Base-by-base conservation (phyloP, 1,140 invertebrate genomes). In the Teleopsis dalmanni region DNA sequence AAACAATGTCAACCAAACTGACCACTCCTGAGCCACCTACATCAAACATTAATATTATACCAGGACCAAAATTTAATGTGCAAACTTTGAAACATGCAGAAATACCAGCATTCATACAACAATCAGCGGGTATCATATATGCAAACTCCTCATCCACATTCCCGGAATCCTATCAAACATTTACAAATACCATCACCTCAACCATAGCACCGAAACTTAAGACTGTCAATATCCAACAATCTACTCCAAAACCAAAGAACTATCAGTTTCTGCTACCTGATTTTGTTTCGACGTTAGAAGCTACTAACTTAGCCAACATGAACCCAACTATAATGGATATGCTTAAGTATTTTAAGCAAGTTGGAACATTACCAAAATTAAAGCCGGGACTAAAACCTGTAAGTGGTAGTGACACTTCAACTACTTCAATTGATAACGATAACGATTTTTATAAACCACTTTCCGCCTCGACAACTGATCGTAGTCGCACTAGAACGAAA, bases 201-300 rank as follows among this genome's bases (percentile, higher is more conserved):
- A 59, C 57, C 31, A 45, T 34, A 6, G 27, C 19, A 8, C 47
- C 47, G 5, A 29, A 19, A 23, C 8, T 43, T 6, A 47, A 47
- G 25, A 31, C 16, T 1, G 0, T 27, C 2, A 26, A 42, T 3
- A 9, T 13, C 14, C 41, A 9, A 6, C 41, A 43, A 11, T 22
- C 36, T 26, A 19, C 48, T 8, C 25, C 16, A 1, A 61, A 53
- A 23, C 50, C 64, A 2, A 41, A 14, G 25, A 53, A 57, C 31
- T 56, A 61, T 44, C 62, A 68, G 40, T 68, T 67, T 23, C 61
- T 65, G 36, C 48, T 68, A 6, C 60, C 59, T n/a, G 62, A 68
- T 22, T 67, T 68, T 23, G 62, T 68, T 53, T 53, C 65, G 7
- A 67, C 57, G 31, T 38, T 68, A 1, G 60, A 68, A 47, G 48